A percentile compares a stretch with the other conserved stretches of the same genome.
phyloP scores from a whole-genome alignment of 2,888 invertebrate genomes.

The Neuroscelio doddi region DNA sequence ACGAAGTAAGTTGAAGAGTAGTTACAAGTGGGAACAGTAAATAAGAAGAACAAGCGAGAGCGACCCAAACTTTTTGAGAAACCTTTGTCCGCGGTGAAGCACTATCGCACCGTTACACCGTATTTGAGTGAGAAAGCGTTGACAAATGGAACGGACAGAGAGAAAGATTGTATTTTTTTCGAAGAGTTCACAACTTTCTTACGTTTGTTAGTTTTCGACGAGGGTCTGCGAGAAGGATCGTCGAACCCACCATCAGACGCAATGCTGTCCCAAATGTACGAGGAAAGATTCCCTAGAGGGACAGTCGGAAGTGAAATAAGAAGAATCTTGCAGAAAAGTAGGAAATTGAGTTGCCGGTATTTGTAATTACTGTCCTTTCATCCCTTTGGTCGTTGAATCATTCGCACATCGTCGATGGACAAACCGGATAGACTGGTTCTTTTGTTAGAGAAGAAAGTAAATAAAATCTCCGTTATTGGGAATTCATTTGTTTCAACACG shows the following conservation, averaged over 20 bases:
- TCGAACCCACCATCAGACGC: constrained; percentile 7
- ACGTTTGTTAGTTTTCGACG: constrained; percentile 32
- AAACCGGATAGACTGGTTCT: constrained; percentile 19
- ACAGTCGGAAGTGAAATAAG: constrained; percentile 26
- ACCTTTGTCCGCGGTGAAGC: neutral
- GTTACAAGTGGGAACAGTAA: too few species aligned
- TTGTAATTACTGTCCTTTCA: constrained; percentile 57
- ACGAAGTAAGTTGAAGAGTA: too few species aligned
- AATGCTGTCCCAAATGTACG: constrained; percentile 8
- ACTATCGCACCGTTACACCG: neutral
- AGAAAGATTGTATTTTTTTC: constrained; percentile 6
- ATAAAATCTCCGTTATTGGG: constrained; percentile 37
- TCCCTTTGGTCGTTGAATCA: constrained; percentile 31
- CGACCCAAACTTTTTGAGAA: neutral
- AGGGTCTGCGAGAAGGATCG: constrained; percentile 10
- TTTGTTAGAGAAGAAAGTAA: constrained; percentile 29
- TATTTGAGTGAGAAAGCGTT: neutral
- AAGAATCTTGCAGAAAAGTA: constrained; percentile 37
- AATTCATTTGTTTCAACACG: constrained; percentile 35
- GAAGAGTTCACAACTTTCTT: constrained; percentile 6
- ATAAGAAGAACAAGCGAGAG: neutral
- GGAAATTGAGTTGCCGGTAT: constrained; percentile 54
- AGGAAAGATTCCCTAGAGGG: constrained; percentile 29
- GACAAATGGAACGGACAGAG: neutral
- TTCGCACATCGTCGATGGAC: constrained; percentile 37